These are phyloP conservation scores for Dendroctonus ponderosae DNA, from an alignment of 1,140 invertebrate species.

Conservation along the genomic window DNA sequence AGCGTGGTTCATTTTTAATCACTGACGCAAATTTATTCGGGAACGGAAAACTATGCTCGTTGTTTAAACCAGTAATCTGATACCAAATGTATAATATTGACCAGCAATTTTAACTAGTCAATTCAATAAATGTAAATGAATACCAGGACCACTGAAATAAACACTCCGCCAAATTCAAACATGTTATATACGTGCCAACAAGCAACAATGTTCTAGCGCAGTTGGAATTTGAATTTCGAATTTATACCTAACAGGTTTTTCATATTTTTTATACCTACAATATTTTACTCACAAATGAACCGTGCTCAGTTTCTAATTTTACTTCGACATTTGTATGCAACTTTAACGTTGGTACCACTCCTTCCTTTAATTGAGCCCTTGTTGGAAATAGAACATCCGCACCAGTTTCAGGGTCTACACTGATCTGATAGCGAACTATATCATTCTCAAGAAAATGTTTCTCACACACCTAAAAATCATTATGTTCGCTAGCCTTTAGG, in stretches of 20 bases:
- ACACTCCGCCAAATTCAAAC: neutral
- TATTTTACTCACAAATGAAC: too few relatives aligned
- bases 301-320: neutral
- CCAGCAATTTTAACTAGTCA: too few relatives aligned
- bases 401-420: neutral
- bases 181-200: neutral
- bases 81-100: too few relatives aligned
- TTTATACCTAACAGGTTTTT: too few relatives aligned
- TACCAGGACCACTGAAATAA: too few relatives aligned
- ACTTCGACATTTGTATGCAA: neutral
- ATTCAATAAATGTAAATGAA: too few relatives aligned
- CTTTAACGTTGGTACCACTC: neutral
- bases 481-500: neutral
- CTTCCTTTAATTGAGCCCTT: conserved; percentile 4
- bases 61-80: too few relatives aligned
- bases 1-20: neutral
- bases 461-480: conserved; percentile 3
- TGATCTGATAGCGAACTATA: neutral
- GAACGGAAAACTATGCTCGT: neutral
- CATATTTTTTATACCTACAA: too few relatives aligned
- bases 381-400: neutral
- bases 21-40: neutral
- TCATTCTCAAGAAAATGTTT: conserved; percentile 3
- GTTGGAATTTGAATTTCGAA: neutral
- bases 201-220: neutral